Percentiles rank a stretch among this genome's conserved stretches.
Evolutionary conservation across 1,140 invertebrate species (phyloP).

Genomic region (Campoletis sonorensis): DNA sequence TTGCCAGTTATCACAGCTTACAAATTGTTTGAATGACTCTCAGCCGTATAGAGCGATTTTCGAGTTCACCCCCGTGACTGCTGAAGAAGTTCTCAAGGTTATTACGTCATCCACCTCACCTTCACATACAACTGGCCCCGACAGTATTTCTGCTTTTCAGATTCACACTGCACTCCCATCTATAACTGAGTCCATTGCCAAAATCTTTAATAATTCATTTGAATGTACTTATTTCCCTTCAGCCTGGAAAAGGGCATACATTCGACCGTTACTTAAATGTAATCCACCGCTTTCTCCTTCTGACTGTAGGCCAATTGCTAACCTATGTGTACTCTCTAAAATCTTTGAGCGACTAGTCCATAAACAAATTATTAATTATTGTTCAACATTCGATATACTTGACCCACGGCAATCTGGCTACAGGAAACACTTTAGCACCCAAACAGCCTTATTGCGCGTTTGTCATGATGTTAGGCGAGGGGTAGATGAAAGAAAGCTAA

Average conservation of each 20-base stretch:
- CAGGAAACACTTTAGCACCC: constrained; percentile 39
- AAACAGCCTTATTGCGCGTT: constrained; percentile 44
- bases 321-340: neutral
- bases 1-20: too few relatives aligned
- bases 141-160: neutral
- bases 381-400: neutral
- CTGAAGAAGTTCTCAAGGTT: neutral
- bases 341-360: neutral
- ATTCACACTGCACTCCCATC: neutral
- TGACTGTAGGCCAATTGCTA: neutral
- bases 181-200: neutral
- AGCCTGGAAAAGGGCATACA: neutral
- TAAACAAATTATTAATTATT: neutral
- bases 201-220: neutral
- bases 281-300: neutral
- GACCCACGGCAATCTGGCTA: constrained; percentile 48
- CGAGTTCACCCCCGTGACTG: neutral
- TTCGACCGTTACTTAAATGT: neutral
- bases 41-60: neutral
- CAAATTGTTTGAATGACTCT: neutral
- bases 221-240: neutral
- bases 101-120: neutral
- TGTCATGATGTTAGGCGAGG: constrained; percentile 40
- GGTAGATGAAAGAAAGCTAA: constrained; percentile 37
- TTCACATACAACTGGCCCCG: neutral